phyloP scores from a whole-genome alignment of 2,797 vertebrate genomes.

The Microctenopoma lineatum region DNA sequence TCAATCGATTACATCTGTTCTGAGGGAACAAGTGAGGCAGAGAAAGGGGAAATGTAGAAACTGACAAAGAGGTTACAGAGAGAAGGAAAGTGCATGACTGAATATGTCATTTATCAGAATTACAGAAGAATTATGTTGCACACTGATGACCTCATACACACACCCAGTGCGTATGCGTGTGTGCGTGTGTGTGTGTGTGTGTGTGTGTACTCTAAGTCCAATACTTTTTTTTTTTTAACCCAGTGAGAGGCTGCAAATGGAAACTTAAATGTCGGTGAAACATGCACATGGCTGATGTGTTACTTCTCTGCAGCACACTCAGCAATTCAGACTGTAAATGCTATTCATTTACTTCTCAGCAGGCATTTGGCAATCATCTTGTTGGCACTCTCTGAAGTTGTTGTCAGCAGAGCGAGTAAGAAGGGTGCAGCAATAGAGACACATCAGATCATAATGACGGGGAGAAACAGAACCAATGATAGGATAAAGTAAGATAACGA shows the following conservation, averaged over 20 bases:
- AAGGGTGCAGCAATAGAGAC: too few species aligned
- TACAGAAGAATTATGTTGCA: conserved; percentile 28
- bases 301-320: conserved; percentile 4
- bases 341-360: too few species aligned
- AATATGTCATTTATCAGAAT: conserved; percentile 55
- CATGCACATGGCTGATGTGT: background rate
- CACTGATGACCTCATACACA: background rate
- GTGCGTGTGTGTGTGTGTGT: conserved; percentile 1
- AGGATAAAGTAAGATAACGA: too few species aligned
- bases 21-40: background rate
- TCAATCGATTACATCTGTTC: conserved; percentile 29
- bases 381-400: too few species aligned
- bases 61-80: conserved; percentile 6
- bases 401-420: too few species aligned
- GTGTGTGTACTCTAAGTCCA: background rate
- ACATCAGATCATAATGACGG: too few species aligned
- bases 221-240: conserved; percentile 15
- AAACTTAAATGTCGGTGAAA: background rate
- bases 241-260: background rate
- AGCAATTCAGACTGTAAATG: too few species aligned
- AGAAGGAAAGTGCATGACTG: conserved; percentile 6
- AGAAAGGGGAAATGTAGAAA: background rate
- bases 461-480: too few species aligned
- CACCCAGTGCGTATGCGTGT: background rate
- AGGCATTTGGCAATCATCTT: too few species aligned